phyloP scores from a whole-genome alignment of 1,140 invertebrate species.

The Metaphire vulgaris region DNA sequence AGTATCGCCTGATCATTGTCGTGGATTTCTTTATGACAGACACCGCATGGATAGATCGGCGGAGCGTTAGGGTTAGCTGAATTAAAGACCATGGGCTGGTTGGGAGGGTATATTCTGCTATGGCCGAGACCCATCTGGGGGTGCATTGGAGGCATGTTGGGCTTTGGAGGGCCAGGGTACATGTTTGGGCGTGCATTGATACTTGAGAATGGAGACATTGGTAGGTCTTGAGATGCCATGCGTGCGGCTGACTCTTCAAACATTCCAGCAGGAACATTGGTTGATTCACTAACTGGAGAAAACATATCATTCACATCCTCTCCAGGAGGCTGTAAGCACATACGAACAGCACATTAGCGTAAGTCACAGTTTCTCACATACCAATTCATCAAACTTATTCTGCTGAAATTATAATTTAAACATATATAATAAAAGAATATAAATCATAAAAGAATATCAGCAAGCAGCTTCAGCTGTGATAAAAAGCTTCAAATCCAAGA shows the following conservation, averaged over 20 bases:
- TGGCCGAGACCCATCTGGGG: conserved; percentile 8
- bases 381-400: neutral
- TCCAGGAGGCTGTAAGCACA: neutral
- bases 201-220: conserved; percentile 15
- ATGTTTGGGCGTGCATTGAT: neutral
- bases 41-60: conserved; percentile 89
- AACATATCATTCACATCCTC: conserved; percentile 10
- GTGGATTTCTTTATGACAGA: conserved; percentile 96
- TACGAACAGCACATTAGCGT: neutral
- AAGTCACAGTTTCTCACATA: neutral
- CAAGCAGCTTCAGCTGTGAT: neutral
- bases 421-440: neutral
- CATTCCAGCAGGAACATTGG: conserved; percentile 11
- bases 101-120: conserved; percentile 71
- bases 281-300: conserved; percentile 15
- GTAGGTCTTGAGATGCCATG: conserved; percentile 7
- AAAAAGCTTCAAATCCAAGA: neutral
- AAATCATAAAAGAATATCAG: neutral
- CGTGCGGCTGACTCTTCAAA: conserved; percentile 12
- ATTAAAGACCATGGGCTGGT: conserved; percentile 96
- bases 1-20: conserved; percentile 97
- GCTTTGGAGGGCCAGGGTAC: neutral
- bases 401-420: neutral
- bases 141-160: conserved; percentile 14
- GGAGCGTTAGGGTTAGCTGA: conserved; percentile 96